Evolutionary conservation across 2,797 vertebrate species (phyloP), one percentile per base, ranked within the genome.

Genomic region (Galaxias olidus): DNA sequence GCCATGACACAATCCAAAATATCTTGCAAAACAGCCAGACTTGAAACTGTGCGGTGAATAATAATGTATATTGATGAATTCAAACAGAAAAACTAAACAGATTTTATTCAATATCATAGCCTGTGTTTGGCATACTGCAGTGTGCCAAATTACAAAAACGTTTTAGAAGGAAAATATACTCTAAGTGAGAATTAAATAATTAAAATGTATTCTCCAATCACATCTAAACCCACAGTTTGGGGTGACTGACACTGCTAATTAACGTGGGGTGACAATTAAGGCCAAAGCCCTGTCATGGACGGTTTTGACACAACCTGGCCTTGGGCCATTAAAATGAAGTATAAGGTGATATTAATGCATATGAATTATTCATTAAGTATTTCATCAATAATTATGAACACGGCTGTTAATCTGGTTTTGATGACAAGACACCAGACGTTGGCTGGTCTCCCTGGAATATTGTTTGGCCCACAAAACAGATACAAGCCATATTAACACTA

Each of bases 361-460:
- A 74, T 85, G 52, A 82, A 88, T 84, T 78, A 88, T 90, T 89
- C 76, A 88, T 53, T 0, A 10, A 52, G 62, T 47, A 20, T 30
- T 50, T 80, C 70, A 82, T 78, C 78, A 84, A 73, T 76, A 74
- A 66, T 63, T 79, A 69, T 18, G 66, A 59, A n/a, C n/a, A n/a
- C n/a, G n/a, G 30, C 5, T 18, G 19, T 54, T 40, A 42, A 46
- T 17, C 57, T 44, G 42, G 8, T 12, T 43, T 45, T 43, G 6
- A 18, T 44, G 57, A n/a, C 49, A 50, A 50, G 14, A 50, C 49
- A 50, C 49, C 6, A 55, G 48, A 44, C 40, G 40, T 30, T 18
- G 14, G 18, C 50, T 9, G 18, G 18, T n/a, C 40, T 43, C 42
- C 1, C n/a, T 53, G 53, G 53, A 65, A 56, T 1, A 10, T 63